Percentiles rank a stretch among this genome's conserved stretches.
These are phyloP conservation scores for Chlorodrepanis virens DNA, from an alignment of 2,113 vertebrate species.

Conservation along the genomic window DNA sequence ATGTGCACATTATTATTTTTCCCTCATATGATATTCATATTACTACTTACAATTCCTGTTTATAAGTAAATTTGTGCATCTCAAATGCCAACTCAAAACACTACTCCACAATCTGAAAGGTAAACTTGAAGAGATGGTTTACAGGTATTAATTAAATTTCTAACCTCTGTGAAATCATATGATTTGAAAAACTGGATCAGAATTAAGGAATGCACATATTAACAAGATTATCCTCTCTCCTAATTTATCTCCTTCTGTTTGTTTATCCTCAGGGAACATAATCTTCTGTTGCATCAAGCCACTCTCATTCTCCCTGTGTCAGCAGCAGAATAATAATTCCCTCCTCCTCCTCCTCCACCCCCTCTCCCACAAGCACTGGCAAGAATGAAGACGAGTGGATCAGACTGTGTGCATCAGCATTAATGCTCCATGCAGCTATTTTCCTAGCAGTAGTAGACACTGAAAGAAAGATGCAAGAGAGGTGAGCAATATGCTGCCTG, in stretches of 20 bases:
- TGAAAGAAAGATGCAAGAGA: slow-evolving; percentile 31
- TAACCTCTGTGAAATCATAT: not conserved
- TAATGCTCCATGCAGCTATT: slow-evolving; percentile 49
- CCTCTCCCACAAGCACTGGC: slow-evolving; percentile 20
- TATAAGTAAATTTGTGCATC: not conserved
- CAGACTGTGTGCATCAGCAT: slow-evolving; percentile 51
- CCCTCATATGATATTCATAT: not conserved
- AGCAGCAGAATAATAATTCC: slow-evolving; percentile 70
- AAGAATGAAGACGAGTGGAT: slow-evolving; percentile 36
- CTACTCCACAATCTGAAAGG: not conserved
- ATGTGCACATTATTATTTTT: not conserved
- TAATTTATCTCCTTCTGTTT: slow-evolving; percentile 69
- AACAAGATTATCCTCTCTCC: slow-evolving; percentile 63
- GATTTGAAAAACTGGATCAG: slow-evolving; percentile 32
- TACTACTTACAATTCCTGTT: not conserved
- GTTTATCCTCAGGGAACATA: slow-evolving; percentile 66
- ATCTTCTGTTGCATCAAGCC: slow-evolving; percentile 64
- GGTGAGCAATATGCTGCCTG: slow-evolving; percentile 37
- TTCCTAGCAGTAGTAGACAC: slow-evolving; percentile 22
- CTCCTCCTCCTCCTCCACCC: slow-evolving; percentile 30
- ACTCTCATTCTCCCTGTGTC: slow-evolving; percentile 65
- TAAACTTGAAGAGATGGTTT: not conserved
- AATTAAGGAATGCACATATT: slow-evolving; percentile 66
- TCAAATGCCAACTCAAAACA: not conserved
- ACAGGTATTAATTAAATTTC: slow-evolving; percentile 27